A percentile compares a stretch with the other conserved stretches of the same genome.
Conservation (phyloP, 2,888 invertebrate genomes). For the Ormyrus nitidulus region DNA sequence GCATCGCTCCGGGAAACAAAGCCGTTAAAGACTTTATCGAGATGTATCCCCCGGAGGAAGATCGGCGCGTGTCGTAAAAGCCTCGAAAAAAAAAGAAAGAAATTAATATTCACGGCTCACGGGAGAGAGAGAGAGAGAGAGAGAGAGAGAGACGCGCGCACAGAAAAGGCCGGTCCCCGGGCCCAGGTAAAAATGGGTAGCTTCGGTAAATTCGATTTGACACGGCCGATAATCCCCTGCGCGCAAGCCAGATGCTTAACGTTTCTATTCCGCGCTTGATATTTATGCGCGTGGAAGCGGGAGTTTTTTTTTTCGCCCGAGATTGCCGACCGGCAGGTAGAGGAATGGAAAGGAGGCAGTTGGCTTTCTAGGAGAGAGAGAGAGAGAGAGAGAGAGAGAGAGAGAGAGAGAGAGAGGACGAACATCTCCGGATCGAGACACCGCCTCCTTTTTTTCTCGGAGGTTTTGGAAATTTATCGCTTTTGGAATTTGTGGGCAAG, state of each 20-base stretch:
- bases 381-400: no score
- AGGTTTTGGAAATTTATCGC: no score
- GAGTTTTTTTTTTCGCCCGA: no score
- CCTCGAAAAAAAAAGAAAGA: conserved; percentile 6
- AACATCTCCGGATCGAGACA: no score
- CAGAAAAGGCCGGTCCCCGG: neutral
- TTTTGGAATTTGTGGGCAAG: no score
- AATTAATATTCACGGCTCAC: conserved; percentile 42
- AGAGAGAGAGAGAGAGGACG: no score
- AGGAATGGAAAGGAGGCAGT: no score
- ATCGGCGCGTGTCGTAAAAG: conserved; percentile 8
- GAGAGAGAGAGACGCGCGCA: neutral
- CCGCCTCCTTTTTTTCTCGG: no score
- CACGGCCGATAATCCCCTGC: conserved; percentile 51
- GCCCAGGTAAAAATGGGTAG: conserved; percentile 42
- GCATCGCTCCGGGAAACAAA: conserved; percentile 9
- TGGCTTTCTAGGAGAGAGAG: no score
- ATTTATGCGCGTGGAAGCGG: no score
- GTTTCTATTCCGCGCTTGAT: conserved; percentile 43
- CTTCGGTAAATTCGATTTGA: conserved; percentile 53
- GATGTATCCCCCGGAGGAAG: neutral
- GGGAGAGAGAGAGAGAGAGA: neutral
- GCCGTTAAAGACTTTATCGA: conserved; percentile 31
- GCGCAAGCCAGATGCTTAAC: conserved; percentile 47
- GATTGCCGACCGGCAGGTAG: no score